Evolutionary conservation across 2,113 vertebrate genomes (phyloP).

Genomic region (Emydura subglobosa): DNA sequence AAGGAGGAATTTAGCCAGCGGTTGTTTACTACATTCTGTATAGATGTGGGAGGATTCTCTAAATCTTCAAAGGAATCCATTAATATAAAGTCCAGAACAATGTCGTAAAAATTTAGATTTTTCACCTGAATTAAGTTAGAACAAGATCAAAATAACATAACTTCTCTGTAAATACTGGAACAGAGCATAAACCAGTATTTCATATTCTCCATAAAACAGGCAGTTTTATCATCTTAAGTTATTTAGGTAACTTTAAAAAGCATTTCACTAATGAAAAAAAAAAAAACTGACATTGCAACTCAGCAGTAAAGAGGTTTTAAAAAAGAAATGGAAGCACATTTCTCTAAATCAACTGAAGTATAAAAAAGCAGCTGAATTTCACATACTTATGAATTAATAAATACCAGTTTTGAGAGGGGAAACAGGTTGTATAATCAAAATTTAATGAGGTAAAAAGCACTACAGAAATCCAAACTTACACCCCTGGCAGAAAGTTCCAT

Average conservation of each 20-base stretch:
- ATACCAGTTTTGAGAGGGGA: conserved; percentile 11
- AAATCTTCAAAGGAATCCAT: conserved; percentile 99
- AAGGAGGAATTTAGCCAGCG: conserved; percentile 97
- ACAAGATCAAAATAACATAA: conserved; percentile 37
- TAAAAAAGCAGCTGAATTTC: neutral
- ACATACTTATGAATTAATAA: conserved; percentile 16
- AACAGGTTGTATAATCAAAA: neutral
- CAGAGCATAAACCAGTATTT: neutral
- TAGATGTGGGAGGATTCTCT: conserved; percentile 95
- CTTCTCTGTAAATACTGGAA: conserved; percentile 33
- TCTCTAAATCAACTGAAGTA: conserved; percentile 20
- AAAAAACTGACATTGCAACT: neutral
- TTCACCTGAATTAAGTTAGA: conserved; percentile 86
- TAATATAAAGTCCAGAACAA: conserved; percentile 96
- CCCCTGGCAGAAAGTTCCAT: conserved; percentile 92
- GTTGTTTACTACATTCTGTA: conserved; percentile 96
- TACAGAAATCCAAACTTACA: conserved; percentile 77
- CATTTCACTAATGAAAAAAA: neutral
- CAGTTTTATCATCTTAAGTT: neutral
- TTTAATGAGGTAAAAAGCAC: neutral
- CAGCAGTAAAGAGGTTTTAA: neutral
- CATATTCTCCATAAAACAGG: neutral
- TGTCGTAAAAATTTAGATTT: conserved; percentile 96
- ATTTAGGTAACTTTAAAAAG: neutral
- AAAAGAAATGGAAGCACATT: neutral